Conservation (phyloP, 2,797 vertebrate genomes). For the Mastacembelus armatus region DNA sequence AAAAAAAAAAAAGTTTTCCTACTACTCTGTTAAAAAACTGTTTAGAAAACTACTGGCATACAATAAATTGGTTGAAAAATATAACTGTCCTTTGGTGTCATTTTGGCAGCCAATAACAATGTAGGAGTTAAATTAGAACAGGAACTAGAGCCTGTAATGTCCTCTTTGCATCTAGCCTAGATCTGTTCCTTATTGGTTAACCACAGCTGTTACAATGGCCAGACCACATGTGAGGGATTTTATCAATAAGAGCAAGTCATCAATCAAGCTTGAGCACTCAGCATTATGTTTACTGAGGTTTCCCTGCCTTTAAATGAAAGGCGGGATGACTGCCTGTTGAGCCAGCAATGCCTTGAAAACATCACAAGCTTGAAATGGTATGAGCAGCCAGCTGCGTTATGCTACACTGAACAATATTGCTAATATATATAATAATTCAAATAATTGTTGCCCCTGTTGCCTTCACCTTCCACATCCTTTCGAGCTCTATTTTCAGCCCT, state of each 20-base stretch:
- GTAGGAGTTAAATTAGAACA: slow-evolving; percentile 71
- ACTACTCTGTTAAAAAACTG: too few species aligned
- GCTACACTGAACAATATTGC: slow-evolving; percentile 29
- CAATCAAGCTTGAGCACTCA: slow-evolving; percentile 72
- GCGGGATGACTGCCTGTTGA: slow-evolving; percentile 51
- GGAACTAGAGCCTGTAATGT: slow-evolving; percentile 69
- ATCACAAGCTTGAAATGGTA: slow-evolving; percentile 33
- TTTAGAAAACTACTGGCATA: slow-evolving; percentile 59
- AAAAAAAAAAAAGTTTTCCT: too few species aligned
- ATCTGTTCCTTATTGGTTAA: slow-evolving; percentile 76
- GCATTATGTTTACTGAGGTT: slow-evolving; percentile 77
- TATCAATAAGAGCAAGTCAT: slow-evolving; percentile 77
- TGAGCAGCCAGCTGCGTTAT: slow-evolving; percentile 35
- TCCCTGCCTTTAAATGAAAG: slow-evolving; percentile 70
- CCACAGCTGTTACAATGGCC: slow-evolving; percentile 80
- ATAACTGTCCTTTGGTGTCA: slow-evolving; percentile 47
- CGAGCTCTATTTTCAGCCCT: too few species aligned
- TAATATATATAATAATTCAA: too few species aligned
- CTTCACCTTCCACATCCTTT: too few species aligned
- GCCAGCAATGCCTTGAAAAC: slow-evolving; percentile 43
- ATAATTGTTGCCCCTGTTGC: too few species aligned
- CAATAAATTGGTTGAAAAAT: slow-evolving; percentile 75
- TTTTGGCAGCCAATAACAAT: slow-evolving; percentile 71
- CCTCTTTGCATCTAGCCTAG: slow-evolving; percentile 58
- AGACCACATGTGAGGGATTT: slow-evolving; percentile 81